phyloP scores from a whole-genome alignment of 1,140 invertebrate genomes.

The Aphidius ervi region DNA sequence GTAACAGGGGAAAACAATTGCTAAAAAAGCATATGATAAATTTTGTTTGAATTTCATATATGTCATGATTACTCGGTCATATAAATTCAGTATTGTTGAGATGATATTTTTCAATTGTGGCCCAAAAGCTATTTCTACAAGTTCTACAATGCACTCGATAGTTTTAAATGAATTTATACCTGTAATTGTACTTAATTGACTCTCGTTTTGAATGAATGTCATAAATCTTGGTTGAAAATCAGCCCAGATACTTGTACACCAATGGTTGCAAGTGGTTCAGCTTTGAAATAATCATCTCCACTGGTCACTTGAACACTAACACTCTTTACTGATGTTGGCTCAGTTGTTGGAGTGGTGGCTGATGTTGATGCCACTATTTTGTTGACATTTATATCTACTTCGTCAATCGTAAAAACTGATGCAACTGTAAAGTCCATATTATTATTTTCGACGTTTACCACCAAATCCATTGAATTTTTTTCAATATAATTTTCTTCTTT shows the following conservation, averaged over 20 bases:
- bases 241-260: constrained; percentile 12
- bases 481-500: too few species aligned
- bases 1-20: constrained; percentile 10
- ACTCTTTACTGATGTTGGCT: too few species aligned
- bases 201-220: constrained; percentile 10
- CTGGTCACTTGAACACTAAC: background rate
- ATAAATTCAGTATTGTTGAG: constrained; percentile 1
- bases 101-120: background rate
- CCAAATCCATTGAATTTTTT: too few species aligned
- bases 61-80: constrained; percentile 12
- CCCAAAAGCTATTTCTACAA: background rate
- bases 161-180: constrained; percentile 14
- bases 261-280: background rate
- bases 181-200: constrained; percentile 9
- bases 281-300: too few species aligned
- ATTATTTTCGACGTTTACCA: too few species aligned
- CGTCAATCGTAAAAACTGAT: too few species aligned
- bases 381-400: background rate
- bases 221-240: constrained; percentile 7
- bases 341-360: too few species aligned
- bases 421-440: too few species aligned
- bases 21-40: constrained; percentile 15
- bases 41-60: constrained; percentile 21
- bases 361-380: background rate
- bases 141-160: constrained; percentile 13